phyloP scores from a whole-genome alignment of 2,113 vertebrate genomes.

The Alaudala cheleensis region DNA sequence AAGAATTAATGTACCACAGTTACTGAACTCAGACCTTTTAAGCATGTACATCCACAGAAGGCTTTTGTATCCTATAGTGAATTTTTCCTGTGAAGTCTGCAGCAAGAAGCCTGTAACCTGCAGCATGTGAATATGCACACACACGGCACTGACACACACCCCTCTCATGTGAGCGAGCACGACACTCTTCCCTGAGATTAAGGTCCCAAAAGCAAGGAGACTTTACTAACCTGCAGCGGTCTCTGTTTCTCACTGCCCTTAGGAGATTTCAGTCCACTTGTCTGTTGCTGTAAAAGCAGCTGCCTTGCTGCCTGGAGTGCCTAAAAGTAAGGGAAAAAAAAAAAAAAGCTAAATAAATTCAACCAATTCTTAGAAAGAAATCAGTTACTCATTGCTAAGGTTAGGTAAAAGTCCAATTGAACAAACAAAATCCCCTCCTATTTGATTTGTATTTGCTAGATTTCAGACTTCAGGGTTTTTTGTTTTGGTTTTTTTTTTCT shows the following conservation, averaged over 20 bases:
- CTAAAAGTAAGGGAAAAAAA: constrained; percentile 73
- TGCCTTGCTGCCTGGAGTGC: constrained; percentile 98
- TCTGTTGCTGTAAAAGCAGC: constrained; percentile 98
- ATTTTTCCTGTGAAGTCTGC: background rate
- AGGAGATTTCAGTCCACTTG: constrained; percentile 98
- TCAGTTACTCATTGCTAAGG: constrained; percentile 10
- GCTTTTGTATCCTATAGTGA: background rate
- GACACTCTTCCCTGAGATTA: background rate
- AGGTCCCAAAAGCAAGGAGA: constrained; percentile 13
- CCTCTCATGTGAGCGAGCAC: background rate
- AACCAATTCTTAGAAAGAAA: constrained; percentile 54
- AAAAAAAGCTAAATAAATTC: constrained; percentile 12
- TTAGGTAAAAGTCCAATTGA: constrained; percentile 13
- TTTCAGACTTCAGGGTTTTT: background rate
- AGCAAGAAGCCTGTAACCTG: background rate
- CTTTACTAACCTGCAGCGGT: constrained; percentile 93
- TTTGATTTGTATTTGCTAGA: constrained; percentile 22
- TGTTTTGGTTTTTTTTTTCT: background rate
- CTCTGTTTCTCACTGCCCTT: constrained; percentile 99
- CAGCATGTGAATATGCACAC: background rate
- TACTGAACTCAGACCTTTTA: background rate
- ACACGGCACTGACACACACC: background rate
- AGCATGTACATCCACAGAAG: constrained; percentile 15
- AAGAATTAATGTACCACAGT: background rate
- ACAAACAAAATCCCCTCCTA: constrained; percentile 39